Conservation (phyloP, 2,797 vertebrate species). For the Ptychobarbus kaznakovi region DNA sequence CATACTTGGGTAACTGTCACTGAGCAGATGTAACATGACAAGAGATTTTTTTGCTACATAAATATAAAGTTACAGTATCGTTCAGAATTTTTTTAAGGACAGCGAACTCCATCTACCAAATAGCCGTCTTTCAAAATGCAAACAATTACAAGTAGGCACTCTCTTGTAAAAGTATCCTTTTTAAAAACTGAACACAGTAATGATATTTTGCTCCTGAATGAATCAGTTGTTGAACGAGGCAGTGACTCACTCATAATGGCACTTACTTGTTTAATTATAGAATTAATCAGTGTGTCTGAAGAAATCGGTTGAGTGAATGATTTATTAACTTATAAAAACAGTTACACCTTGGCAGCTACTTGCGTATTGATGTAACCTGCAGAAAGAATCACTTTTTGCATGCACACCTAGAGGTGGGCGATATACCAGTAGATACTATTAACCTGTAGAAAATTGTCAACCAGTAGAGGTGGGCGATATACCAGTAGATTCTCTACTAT, state of each 20-base stretch:
- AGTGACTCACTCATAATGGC: neutral
- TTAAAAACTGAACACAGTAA: neutral
- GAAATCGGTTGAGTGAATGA: neutral
- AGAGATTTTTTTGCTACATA: neutral
- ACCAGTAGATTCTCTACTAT: too few relatives aligned
- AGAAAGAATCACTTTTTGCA: neutral
- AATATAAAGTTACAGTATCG: neutral
- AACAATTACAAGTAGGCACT: neutral
- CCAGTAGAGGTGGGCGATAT: too few relatives aligned
- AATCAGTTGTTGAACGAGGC: neutral
- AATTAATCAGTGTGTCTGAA: neutral
- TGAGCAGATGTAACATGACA: conserved; percentile 10
- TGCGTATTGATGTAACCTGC: neutral
- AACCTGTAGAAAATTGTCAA: too few relatives aligned
- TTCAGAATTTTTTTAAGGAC: neutral
- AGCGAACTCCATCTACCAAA: neutral
- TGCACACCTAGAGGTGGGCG: neutral
- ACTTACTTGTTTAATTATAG: neutral
- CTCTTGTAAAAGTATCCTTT: neutral
- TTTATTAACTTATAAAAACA: neutral
- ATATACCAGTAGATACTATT: too few relatives aligned
- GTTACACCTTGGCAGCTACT: neutral
- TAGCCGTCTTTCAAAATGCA: neutral
- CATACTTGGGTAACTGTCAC: conserved; percentile 8
- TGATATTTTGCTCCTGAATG: neutral